These are phyloP conservation scores for Tribolium madens DNA, from an alignment of 1,140 invertebrate species.

Conservation along the genomic window DNA sequence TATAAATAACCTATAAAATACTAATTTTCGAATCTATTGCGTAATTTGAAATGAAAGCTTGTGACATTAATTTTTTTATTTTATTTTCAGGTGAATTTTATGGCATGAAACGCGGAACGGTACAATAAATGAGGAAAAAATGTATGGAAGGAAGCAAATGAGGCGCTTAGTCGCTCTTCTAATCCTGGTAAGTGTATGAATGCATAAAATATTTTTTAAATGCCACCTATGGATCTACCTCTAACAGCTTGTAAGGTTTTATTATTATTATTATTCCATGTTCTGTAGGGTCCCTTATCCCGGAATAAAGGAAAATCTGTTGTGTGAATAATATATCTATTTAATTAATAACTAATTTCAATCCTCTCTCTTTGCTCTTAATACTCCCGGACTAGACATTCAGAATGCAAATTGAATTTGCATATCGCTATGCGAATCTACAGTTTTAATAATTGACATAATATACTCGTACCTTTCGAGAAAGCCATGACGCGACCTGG, in stretches of 20 bases:
- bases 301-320: conserved; percentile 12
- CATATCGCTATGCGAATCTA: conserved; percentile 30
- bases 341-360: conserved; percentile 34
- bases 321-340: conserved; percentile 22
- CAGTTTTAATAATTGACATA: conserved; percentile 37
- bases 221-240: background rate
- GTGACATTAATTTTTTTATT: conserved; percentile 6
- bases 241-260: background rate
- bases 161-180: conserved; percentile 12
- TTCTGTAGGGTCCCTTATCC: background rate
- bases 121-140: conserved; percentile 43
- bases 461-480: background rate
- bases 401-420: conserved; percentile 35
- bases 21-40: background rate
- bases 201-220: background rate
- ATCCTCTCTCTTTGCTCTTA: conserved; percentile 5
- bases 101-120: conserved; percentile 9
- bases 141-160: conserved; percentile 12
- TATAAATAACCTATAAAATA: background rate
- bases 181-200: conserved; percentile 33
- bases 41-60: background rate
- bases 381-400: conserved; percentile 4
- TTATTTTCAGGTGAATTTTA: conserved; percentile 35
- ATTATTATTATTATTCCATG: background rate
- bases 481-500: background rate